Evolutionary conservation across 2,888 invertebrate genomes (phyloP).

Genomic region (Thalpophila matura): DNA sequence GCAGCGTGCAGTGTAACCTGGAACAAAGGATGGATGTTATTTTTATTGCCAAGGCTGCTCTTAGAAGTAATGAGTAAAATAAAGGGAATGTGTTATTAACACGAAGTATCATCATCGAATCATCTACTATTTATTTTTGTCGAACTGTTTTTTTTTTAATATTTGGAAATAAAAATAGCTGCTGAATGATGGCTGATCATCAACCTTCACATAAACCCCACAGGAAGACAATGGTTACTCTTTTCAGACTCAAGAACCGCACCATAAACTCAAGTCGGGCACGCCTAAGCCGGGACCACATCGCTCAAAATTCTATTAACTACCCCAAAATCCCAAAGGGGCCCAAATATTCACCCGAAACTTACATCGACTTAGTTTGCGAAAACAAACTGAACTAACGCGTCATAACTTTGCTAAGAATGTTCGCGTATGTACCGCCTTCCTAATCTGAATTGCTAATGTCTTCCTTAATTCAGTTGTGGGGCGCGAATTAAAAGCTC

Average conservation of each 20-base stretch:
- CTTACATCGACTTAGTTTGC: conserved; percentile 54
- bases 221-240: not conserved
- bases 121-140: too few relatives aligned
- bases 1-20: conserved; percentile 71
- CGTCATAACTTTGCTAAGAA: conserved; percentile 55
- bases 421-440: conserved; percentile 46
- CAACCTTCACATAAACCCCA: not conserved
- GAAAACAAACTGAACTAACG: conserved; percentile 51
- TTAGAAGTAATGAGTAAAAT: conserved; percentile 36
- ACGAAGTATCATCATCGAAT: too few relatives aligned
- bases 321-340: conserved; percentile 39
- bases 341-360: conserved; percentile 42
- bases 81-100: conserved; percentile 32
- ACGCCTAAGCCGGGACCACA: conserved; percentile 20
- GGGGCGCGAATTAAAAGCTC: conserved; percentile 69
- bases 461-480: conserved; percentile 70
- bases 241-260: conserved; percentile 1
- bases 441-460: conserved; percentile 76
- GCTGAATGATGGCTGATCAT: too few relatives aligned
- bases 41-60: conserved; percentile 46
- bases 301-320: conserved; percentile 56
- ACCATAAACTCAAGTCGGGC: conserved; percentile 21
- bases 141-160: not conserved
- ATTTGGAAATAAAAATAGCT: too few relatives aligned
- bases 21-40: conserved; percentile 75